Percentiles rank a stretch among this genome's conserved stretches.
phyloP scores from a whole-genome alignment of 35 echinoderm and acorn worm genomes.

The Chiridota heheva region DNA sequence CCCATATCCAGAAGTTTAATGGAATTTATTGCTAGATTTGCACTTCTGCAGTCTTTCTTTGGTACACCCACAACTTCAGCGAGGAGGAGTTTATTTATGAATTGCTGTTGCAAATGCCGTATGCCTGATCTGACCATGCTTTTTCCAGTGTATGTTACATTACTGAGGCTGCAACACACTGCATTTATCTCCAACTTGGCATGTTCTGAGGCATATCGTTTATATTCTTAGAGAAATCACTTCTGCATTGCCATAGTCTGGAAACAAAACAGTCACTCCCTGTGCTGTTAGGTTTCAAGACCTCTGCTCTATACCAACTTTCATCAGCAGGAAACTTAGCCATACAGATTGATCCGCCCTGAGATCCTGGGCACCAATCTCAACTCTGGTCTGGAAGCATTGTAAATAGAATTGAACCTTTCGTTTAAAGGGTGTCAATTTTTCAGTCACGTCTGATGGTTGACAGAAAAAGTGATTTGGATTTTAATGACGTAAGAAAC shows the following conservation, averaged over 20 bases:
- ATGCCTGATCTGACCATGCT: slow-evolving; percentile 26
- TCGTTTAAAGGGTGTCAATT: no score
- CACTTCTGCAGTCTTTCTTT: neutral
- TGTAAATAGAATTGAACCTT: slow-evolving; percentile 40
- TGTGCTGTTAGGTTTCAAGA: slow-evolving; percentile 18
- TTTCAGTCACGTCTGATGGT: neutral
- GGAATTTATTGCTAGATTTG: neutral
- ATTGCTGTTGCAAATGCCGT: slow-evolving; percentile 40
- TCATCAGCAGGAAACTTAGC: slow-evolving; percentile 49
- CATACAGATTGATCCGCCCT: slow-evolving; percentile 20
- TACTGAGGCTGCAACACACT: slow-evolving; percentile 27
- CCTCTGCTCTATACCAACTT: slow-evolving; percentile 42
- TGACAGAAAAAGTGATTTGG: slow-evolving; percentile 45
- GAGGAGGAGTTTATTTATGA: slow-evolving; percentile 35
- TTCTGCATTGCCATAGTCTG: slow-evolving; percentile 67
- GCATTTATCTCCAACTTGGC: slow-evolving; percentile 35
- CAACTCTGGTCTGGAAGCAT: slow-evolving; percentile 14
- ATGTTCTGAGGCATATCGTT: slow-evolving; percentile 24
- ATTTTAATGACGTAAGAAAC: slow-evolving; percentile 32
- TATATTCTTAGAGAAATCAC: slow-evolving; percentile 19
- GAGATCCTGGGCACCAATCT: slow-evolving; percentile 6
- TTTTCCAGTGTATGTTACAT: neutral
- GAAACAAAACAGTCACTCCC: slow-evolving; percentile 41
- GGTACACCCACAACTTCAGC: slow-evolving; percentile 28
- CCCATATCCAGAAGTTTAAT: slow-evolving; percentile 64